phyloP scores from a whole-genome alignment of 1,140 invertebrate genomes.

The Aethina tumida region DNA sequence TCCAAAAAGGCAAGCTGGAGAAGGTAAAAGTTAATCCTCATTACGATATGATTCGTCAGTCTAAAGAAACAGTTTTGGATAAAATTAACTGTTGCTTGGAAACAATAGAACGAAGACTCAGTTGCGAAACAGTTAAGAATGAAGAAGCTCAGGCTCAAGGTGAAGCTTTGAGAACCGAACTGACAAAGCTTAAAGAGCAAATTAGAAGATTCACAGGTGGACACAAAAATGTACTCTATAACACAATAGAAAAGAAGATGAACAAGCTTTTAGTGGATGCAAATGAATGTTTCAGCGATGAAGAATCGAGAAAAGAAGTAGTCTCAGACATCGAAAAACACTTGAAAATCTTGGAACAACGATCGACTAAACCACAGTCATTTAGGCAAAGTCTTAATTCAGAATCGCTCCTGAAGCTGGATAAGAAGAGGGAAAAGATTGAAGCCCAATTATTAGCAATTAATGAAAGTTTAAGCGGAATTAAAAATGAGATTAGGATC shows the following conservation, averaged over 20 bases:
- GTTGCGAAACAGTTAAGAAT: neutral
- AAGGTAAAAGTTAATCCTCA: conserved; percentile 6
- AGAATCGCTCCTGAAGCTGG: conserved; percentile 3
- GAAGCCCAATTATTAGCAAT: conserved; percentile 14
- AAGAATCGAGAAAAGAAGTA: conserved; percentile 10
- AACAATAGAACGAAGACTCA: conserved; percentile 3
- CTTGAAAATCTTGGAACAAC: conserved; percentile 20
- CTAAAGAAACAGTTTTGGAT: conserved; percentile 12
- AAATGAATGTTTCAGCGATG: conserved; percentile 9
- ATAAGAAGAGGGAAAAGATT: conserved; percentile 3
- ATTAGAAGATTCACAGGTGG: conserved; percentile 20
- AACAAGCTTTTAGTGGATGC: conserved; percentile 14
- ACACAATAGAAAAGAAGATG: conserved; percentile 19
- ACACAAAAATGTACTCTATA: conserved; percentile 21
- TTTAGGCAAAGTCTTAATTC: conserved; percentile 11
- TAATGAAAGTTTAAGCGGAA: conserved; percentile 13
- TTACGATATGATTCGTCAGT: conserved; percentile 5
- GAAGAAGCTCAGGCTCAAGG: conserved; percentile 3
- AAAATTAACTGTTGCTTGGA: conserved; percentile 6
- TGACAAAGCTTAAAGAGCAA: conserved; percentile 17
- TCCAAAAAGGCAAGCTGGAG: too few relatives aligned
- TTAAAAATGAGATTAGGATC: conserved; percentile 13
- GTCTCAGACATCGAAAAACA: conserved; percentile 16
- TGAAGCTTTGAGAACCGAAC: conserved; percentile 11
- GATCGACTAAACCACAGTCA: conserved; percentile 15